phyloP scores from a whole-genome alignment of 2,888 invertebrate species.

The Cyrtodaria siliqua region DNA sequence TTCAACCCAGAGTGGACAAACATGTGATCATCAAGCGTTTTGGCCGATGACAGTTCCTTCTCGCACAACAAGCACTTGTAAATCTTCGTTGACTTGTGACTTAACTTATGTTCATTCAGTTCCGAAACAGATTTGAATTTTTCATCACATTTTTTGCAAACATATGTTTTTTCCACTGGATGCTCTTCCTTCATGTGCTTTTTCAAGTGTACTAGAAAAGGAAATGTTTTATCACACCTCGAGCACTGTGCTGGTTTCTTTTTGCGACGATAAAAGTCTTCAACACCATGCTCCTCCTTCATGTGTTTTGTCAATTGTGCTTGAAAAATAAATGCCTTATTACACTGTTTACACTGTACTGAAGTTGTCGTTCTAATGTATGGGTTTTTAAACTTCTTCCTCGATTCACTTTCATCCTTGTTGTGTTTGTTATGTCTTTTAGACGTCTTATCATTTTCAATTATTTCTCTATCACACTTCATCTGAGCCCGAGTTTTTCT shows the following conservation, averaged over 20 bases:
- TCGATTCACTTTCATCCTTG: too few species aligned
- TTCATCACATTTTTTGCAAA: conserved; percentile 23
- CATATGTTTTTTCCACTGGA: conserved; percentile 14
- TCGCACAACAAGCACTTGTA: conserved; percentile 33
- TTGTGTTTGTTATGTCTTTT: too few species aligned
- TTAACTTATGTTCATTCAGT: conserved; percentile 14
- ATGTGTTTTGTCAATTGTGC: conserved; percentile 7
- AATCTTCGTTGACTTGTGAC: conserved; percentile 17
- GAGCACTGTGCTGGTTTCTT: conserved; percentile 9
- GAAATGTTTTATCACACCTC: conserved; percentile 7
- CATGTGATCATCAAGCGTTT: conserved; percentile 35
- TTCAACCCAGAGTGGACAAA: conserved; percentile 34
- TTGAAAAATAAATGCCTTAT: not conserved
- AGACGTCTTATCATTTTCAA: too few species aligned
- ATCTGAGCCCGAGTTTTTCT: too few species aligned
- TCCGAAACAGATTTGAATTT: conserved; percentile 28
- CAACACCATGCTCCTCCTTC: conserved; percentile 17
- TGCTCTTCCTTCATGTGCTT: conserved; percentile 19
- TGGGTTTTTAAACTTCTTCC: too few species aligned
- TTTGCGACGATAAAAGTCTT: not conserved
- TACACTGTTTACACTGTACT: conserved; percentile 9
- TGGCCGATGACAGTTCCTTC: conserved; percentile 25
- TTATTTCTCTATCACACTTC: too few species aligned
- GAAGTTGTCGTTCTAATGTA: too few species aligned
- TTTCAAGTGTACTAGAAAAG: conserved; percentile 1